Evolutionary conservation across 30 jellyfish, hydroid and myxozoan species (phyloP).

Genomic region (Pseudorhiza aurosa): DNA sequence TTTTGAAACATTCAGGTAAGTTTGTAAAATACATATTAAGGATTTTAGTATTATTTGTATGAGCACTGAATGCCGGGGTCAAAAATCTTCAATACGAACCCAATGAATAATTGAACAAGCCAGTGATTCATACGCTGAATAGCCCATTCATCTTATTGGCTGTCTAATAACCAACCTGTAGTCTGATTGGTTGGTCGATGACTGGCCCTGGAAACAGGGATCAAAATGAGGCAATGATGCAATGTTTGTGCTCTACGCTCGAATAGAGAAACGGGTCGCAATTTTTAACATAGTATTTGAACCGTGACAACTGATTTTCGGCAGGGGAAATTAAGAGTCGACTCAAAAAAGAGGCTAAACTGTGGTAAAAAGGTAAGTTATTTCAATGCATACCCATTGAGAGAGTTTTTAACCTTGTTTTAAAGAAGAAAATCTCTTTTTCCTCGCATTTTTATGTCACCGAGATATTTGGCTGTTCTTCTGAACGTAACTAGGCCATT

Average conservation of each 20-base stretch:
- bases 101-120: conserved; percentile 44
- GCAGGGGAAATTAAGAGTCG: conserved; percentile 46
- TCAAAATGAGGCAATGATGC: conserved; percentile 66
- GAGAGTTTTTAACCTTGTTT: too few species aligned
- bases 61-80: conserved; percentile 46
- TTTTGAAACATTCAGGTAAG: not conserved
- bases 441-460: too few species aligned
- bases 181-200: conserved; percentile 59
- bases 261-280: conserved; percentile 67
- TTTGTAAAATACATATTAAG: conserved; percentile 13
- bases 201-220: conserved; percentile 26
- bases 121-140: conserved; percentile 46
- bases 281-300: conserved; percentile 45
- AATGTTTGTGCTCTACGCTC: conserved; percentile 54
- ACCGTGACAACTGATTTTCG: conserved; percentile 70
- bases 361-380: conserved; percentile 51
- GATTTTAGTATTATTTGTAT: not conserved
- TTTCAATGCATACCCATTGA: too few species aligned
- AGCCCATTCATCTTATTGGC: conserved; percentile 25
- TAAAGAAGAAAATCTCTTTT: too few species aligned
- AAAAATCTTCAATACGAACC: conserved; percentile 29
- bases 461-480: too few species aligned
- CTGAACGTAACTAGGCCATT: too few species aligned
- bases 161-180: conserved; percentile 38
- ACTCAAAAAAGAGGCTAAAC: conserved; percentile 22